phyloP scores from a whole-genome alignment of 2,888 invertebrate genomes.

The Megaustenia siamemsis region DNA sequence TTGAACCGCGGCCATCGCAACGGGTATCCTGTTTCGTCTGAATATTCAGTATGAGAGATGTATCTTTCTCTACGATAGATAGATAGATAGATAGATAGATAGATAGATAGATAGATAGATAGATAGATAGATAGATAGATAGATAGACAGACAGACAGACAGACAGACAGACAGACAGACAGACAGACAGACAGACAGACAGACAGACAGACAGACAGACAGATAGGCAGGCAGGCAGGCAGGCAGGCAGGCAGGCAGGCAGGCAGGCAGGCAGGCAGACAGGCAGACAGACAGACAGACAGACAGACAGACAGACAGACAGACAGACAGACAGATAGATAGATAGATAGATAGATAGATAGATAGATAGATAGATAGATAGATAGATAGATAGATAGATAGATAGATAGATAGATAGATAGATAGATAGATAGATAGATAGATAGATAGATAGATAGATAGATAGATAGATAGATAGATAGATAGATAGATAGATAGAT shows the following conservation, averaged over 20 bases:
- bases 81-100: conserved; percentile 9
- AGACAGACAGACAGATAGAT: background rate
- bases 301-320: background rate
- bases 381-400: background rate
- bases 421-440: too few species aligned
- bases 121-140: conserved; percentile 22
- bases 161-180: background rate
- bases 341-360: background rate
- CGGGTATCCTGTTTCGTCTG: too few species aligned
- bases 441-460: too few species aligned
- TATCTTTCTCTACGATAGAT: background rate
- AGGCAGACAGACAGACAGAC: background rate
- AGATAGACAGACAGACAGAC: conserved; percentile 10
- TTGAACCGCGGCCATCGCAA: too few species aligned
- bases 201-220: background rate
- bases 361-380: background rate
- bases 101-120: conserved; percentile 22
- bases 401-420: too few species aligned
- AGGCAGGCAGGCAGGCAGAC: background rate
- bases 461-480: too few species aligned
- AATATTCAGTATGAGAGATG: too few species aligned
- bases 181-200: conserved; percentile 2
- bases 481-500: too few species aligned
- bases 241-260: background rate
- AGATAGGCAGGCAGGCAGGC: background rate